These are phyloP conservation scores for Pristiophorus japonicus DNA, from an alignment of 2,113 vertebrate species.

Conservation along the genomic window DNA sequence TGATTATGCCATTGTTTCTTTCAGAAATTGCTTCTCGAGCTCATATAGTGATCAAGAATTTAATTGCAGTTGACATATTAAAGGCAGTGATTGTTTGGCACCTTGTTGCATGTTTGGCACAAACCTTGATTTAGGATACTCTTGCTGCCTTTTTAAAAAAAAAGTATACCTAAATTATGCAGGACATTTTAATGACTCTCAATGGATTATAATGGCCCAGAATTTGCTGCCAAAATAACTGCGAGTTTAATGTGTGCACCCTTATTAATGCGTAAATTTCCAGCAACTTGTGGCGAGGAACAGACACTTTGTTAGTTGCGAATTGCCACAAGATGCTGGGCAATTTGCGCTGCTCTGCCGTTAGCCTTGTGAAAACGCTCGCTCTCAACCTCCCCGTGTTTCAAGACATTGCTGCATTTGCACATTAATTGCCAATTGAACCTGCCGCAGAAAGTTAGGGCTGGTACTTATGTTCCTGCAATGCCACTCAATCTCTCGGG, in stretches of 20 bases:
- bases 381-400: no score
- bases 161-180: not conserved
- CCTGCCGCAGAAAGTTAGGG: no score
- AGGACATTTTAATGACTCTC: not conserved
- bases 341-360: not conserved
- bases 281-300: not conserved
- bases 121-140: not conserved
- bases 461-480: no score
- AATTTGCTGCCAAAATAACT: not conserved
- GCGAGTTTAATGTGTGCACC: not conserved
- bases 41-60: not conserved
- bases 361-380: not conserved
- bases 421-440: no score
- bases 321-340: not conserved
- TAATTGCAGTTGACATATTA: slow-evolving; percentile 1
- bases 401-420: no score
- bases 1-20: not conserved
- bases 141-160: not conserved
- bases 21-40: not conserved
- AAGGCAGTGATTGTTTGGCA: not conserved
- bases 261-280: not conserved
- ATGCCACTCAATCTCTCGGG: no score
- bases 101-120: not conserved
- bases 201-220: not conserved
- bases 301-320: not conserved